phyloP scores from a whole-genome alignment of 2,113 vertebrate species.

The Stercorarius parasiticus region DNA sequence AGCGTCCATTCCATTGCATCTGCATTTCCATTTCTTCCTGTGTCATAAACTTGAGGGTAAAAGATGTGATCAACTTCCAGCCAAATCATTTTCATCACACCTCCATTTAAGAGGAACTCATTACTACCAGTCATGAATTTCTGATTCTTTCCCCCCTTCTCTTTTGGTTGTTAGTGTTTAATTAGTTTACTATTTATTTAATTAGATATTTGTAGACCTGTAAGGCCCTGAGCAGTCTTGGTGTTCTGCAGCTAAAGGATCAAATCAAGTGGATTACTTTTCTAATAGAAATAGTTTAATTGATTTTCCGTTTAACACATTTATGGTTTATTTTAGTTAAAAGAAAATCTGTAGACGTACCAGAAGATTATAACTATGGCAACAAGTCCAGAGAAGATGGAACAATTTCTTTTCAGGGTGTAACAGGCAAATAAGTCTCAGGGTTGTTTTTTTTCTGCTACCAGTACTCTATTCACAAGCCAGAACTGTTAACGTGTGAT shows the following conservation, averaged over 20 bases:
- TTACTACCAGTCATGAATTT: not conserved
- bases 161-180: not conserved
- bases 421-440: not conserved
- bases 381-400: not conserved
- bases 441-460: not conserved
- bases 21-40: not conserved
- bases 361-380: not conserved
- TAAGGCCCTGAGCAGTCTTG: not conserved
- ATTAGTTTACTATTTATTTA: not conserved
- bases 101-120: not conserved
- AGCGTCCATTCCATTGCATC: not conserved
- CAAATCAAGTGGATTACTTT: not conserved
- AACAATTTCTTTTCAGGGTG: not conserved
- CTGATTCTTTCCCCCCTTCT: not conserved
- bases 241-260: not conserved
- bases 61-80: not conserved
- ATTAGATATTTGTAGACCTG: not conserved
- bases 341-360: not conserved
- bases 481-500: not conserved
- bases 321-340: slow-evolving; percentile 1
- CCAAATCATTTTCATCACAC: not conserved
- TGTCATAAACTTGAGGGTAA: not conserved
- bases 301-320: not conserved
- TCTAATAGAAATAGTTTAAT: not conserved
- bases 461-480: not conserved